A percentile compares a stretch with the other conserved stretches of the same genome.
Evolutionary conservation across 2,113 vertebrate genomes (phyloP).

Genomic region (Panthera leo): DNA sequence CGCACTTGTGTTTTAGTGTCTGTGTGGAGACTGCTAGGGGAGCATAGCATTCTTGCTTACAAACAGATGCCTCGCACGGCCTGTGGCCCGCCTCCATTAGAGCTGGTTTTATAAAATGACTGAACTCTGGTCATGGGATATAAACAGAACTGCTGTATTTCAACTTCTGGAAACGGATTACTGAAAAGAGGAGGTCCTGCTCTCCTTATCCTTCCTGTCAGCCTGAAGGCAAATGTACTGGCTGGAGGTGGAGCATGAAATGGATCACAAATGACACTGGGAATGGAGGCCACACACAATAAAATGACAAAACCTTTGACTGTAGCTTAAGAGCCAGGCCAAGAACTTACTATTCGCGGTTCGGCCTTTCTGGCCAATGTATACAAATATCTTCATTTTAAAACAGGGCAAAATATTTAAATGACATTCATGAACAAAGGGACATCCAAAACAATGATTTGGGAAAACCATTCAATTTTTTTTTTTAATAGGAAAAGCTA

Average conservation of each 20-base stretch:
- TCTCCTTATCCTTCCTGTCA: neutral
- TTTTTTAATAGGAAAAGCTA: neutral
- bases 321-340: neutral
- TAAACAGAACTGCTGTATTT: neutral
- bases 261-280: neutral
- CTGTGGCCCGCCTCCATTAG: neutral
- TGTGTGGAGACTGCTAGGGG: neutral
- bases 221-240: neutral
- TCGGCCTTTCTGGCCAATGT: neutral
- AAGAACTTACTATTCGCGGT: neutral
- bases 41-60: neutral
- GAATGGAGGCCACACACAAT: neutral
- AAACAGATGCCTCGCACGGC: neutral
- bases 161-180: neutral
- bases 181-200: neutral
- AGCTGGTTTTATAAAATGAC: neutral
- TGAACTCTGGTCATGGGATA: neutral
- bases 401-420: slow-evolving; percentile 14
- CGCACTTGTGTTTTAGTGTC: neutral
- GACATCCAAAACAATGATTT: neutral
- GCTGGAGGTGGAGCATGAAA: neutral
- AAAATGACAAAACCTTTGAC: neutral
- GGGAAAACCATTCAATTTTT: neutral
- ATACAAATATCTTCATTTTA: neutral
- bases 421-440: neutral